Evolutionary conservation across 2,113 vertebrate genomes (phyloP), one percentile per base, ranked within the genome.

Genomic region (Condylura cristata): DNA sequence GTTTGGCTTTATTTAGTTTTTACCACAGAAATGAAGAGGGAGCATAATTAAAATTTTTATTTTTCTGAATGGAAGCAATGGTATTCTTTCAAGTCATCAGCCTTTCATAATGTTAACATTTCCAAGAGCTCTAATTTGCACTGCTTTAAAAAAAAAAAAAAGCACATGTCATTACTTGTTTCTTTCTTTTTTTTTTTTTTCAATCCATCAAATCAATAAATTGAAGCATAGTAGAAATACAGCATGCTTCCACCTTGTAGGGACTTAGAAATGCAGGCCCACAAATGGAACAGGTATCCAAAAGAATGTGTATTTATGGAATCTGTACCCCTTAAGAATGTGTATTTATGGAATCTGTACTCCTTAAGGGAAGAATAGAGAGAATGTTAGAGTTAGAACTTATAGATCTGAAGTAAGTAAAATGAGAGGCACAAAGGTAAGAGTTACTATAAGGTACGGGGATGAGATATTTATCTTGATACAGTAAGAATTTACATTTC

Each of bases 61-160:
- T 66, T 72, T 75, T 68, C 11, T 82, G 11, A 74, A 32, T 82
- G 34, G 20, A 37, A 65, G 92, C 39, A 86, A 17, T 22, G 72
- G 6, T 63, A 48, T 75, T 95, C 58, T 92, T 89, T 2, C 20
- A 72, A 87, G 18, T 51, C 87, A 46, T 87, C 46, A 70, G n/a
- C 1, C 9, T 92, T 78, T 89, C 11, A 37, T 65, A 56, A 61
- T 90, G 14, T 18, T 51, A 86, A 92, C 24, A 79, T 87, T 93
- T 96, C 90, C 8, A 61, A 83, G 93, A 86, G 5, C 22, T 91
- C 80, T 83, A 75, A 66, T 70, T 90, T 92, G 51, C 9, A 44
- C 5, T 91, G 32, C 48, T 91, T 85, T 79, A 56, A 92, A 74
- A 74, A 78, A 56, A 92, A 74, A 74, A 78, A 28, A 30, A 53